phyloP scores from a whole-genome alignment of 2,888 invertebrate genomes.

The Ormyrus labotus region DNA sequence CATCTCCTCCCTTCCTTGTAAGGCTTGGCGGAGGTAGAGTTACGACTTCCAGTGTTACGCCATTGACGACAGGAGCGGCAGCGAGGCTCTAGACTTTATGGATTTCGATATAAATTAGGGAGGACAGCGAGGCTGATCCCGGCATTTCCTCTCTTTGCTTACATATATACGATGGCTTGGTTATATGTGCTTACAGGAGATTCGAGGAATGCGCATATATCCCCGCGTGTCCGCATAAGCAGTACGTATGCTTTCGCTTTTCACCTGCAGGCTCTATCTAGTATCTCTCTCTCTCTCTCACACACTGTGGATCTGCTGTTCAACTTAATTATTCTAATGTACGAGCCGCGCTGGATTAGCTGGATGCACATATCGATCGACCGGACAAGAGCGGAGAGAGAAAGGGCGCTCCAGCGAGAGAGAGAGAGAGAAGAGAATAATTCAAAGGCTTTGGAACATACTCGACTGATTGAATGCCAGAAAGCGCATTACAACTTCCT shows the following conservation, averaged over 20 bases:
- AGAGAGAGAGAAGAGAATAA: conserved; percentile 29
- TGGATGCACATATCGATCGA: conserved; percentile 46
- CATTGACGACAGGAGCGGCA: conserved; percentile 53
- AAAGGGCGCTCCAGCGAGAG: too few species aligned
- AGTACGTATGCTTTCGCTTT: conserved; percentile 11
- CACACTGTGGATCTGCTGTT: conserved; percentile 10
- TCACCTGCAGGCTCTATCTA: not conserved
- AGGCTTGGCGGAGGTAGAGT: too few species aligned
- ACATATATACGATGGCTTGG: too few species aligned
- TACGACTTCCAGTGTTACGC: not conserved
- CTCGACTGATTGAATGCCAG: conserved; percentile 49
- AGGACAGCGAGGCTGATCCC: conserved; percentile 42
- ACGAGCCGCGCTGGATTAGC: conserved; percentile 39
- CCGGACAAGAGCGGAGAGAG: not conserved
- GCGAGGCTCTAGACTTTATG: conserved; percentile 60
- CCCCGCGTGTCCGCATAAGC: too few species aligned
- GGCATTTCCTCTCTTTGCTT: not conserved
- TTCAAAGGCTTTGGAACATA: conserved; percentile 41
- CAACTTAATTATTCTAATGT: conserved; percentile 56
- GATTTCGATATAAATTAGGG: conserved; percentile 61
- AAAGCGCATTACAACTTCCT: conserved; percentile 43
- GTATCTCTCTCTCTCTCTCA: not conserved
- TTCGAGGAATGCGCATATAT: too few species aligned
- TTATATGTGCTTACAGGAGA: too few species aligned
- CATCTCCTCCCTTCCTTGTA: not conserved